Evolutionary conservation across 2,113 vertebrate genomes (phyloP), one percentile per base, ranked within the genome.

Genomic region (Pseudopodoces humilis): DNA sequence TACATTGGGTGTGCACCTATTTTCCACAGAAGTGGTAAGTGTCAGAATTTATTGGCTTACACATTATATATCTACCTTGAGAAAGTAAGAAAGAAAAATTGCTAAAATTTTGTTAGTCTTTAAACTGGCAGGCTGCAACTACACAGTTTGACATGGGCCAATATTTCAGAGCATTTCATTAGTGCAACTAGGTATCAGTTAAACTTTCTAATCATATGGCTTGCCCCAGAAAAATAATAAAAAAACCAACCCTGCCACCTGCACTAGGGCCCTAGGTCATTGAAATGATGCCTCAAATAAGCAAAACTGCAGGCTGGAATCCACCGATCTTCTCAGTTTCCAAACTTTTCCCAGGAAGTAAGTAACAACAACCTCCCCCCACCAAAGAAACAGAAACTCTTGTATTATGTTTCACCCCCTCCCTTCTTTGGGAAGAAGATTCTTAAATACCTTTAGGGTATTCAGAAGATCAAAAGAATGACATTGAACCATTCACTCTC

Each of bases 111-210:
- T 50, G 6, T 39, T 76, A 21, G 25, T 80, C 8, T 53, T 69
- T 43, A n/a, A 50, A 62, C 15, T 88, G 75, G 5, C 75, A 92
- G 21, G 56, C 7, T 35, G 2, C 31, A 85, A 47, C 20, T 37
- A 60, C 11, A 46, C 46, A 63, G 16, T 43, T 7, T 31, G 35
- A 70, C 20, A 37, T 0, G 0, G 22, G 11, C 4, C 41, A 88
- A 28, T 10, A 15, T 37, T 69, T 3, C 7, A 4, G 70, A 88
- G 19, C 9, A 60, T 47, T 63, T 83, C 3, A 44, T 43, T 81
- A 77, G 33, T 24, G 63, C 5, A 76, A 58, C 25, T 16, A 83
- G 14, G 8, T 56, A 83, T 6, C 15, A 35, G 15, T 83, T 93
- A n/a, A 27, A 74, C 46, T 76, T 86, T 62, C 50, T 70, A 49